phyloP scores from a whole-genome alignment of 1,140 invertebrate species.

The Megathymus violae region DNA sequence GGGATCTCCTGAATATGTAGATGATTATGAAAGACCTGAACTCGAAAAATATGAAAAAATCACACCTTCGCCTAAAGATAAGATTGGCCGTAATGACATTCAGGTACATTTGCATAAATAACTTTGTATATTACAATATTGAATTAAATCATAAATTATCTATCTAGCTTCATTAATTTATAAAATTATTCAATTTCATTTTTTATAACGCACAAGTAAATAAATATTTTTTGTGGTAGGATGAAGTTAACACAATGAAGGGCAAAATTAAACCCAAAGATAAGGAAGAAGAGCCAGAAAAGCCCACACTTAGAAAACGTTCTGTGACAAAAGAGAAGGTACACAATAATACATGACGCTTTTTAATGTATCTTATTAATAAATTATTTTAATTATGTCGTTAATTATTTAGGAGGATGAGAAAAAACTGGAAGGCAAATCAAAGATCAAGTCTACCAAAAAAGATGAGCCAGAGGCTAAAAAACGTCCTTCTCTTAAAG shows the following conservation, averaged over 20 bases:
- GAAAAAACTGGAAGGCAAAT: constrained; percentile 73
- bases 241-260: constrained; percentile 71
- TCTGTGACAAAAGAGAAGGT: constrained; percentile 76
- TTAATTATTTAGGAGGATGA: constrained; percentile 69
- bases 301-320: constrained; percentile 68
- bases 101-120: constrained; percentile 54
- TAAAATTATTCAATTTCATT: neutral
- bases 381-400: constrained; percentile 22
- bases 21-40: constrained; percentile 82
- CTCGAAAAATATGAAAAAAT: constrained; percentile 83
- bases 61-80: constrained; percentile 73
- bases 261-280: constrained; percentile 79
- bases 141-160: neutral
- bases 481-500: constrained; percentile 75
- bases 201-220: constrained; percentile 25
- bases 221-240: constrained; percentile 57
- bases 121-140: neutral
- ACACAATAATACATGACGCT: constrained; percentile 33
- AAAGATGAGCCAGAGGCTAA: constrained; percentile 69
- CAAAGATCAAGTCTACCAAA: constrained; percentile 69
- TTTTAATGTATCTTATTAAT: constrained; percentile 16
- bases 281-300: constrained; percentile 71
- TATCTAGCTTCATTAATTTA: no score
- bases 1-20: constrained; percentile 66
- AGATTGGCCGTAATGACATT: constrained; percentile 69